Conservation (phyloP, 2,888 invertebrate genomes). For the Phengaris arion region DNA sequence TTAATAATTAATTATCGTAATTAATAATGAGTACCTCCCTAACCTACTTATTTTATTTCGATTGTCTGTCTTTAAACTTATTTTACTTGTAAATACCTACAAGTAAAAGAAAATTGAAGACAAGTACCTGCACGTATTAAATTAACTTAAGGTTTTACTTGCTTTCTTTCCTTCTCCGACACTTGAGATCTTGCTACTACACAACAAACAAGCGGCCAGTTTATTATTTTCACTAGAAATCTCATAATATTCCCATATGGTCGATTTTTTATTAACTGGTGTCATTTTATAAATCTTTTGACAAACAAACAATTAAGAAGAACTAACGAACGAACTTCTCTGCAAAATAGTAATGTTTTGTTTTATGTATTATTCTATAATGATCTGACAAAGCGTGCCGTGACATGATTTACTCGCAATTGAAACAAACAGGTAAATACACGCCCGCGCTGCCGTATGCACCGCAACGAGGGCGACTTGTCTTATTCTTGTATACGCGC, state of each 20-base stretch:
- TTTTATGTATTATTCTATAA: conserved; percentile 25
- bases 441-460: background rate
- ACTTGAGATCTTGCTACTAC: conserved; percentile 38
- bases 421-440: background rate
- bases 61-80: no score
- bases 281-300: background rate
- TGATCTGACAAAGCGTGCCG: conserved; percentile 5
- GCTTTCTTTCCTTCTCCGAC: conserved; percentile 38
- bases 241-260: conserved; percentile 39
- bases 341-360: no score
- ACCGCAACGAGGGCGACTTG: background rate
- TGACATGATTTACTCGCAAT: conserved; percentile 22
- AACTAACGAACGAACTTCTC: no score
- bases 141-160: conserved; percentile 32
- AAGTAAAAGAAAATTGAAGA: no score
- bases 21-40: no score
- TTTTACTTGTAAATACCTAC: no score
- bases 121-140: conserved; percentile 26
- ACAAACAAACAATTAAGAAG: no score
- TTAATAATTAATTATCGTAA: no score
- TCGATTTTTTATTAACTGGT: conserved; percentile 33
- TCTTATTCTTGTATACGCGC: background rate
- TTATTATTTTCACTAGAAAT: conserved; percentile 40
- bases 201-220: conserved; percentile 38
- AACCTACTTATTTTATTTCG: no score